Evolutionary conservation across 2,113 vertebrate species (phyloP), one percentile per base, ranked within the genome.

Genomic region (Telmatochromis sp.): DNA sequence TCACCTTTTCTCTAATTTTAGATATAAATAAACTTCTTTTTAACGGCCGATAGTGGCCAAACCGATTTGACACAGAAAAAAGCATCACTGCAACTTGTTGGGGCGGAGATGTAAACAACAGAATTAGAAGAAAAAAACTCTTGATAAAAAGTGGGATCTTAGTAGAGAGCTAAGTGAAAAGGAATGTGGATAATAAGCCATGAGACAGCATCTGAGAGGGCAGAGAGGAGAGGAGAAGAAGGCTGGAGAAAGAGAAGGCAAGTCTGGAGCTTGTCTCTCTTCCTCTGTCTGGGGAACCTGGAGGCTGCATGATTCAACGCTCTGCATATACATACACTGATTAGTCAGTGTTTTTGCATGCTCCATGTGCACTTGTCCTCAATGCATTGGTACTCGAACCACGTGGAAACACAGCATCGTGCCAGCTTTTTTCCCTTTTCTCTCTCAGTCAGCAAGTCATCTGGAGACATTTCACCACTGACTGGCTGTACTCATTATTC

Each of bases 251-350:
- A 71, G 53, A 47, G 19, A 45, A 19, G 42, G 31, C 26, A 47
- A 21, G 45, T 87, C 81, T 84, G 84, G n/a, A 80, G 83, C 82
- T 81, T 81, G 89, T 92, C 90, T 57, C n/a, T 82, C 71, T 33
- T 63, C 79, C 87, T 88, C 86, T 80, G 68, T 3, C 12, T 45
- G 7, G 65, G 81, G 80, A 85, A 71, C 7, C 79, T 21, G 37
- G 71, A 17, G 81, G 82, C 78, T 42, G 42, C 71, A 40, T 92
- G 90, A 94, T 54, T 94, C 93, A 94, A 40, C 3, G 11, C 23
- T 35, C 83, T 15, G 65, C 37, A 50, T 80, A 71, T 50, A 81
- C 82, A 58, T 42, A 33, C 37, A 26, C 21, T 82, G 92, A 80
- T 85, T 60, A 31, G 87, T 90, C 82, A 47, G 58, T 73, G 71